phyloP scores from a whole-genome alignment of 2,113 vertebrate species.

The Nesogale talazaci region DNA sequence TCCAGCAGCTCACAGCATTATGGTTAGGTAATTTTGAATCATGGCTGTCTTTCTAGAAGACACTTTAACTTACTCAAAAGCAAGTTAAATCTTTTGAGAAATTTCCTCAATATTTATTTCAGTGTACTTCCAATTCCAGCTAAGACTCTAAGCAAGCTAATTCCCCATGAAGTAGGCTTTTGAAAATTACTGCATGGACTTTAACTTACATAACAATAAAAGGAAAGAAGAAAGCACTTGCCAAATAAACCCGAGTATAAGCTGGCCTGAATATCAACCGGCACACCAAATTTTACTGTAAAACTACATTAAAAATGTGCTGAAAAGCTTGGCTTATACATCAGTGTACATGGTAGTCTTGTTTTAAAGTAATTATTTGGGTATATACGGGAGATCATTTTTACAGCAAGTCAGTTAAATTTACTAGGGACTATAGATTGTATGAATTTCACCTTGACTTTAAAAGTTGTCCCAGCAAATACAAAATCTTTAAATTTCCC shows the following conservation, averaged over 20 bases:
- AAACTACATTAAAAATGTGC: no score
- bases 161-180: not conserved
- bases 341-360: not conserved
- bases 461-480: conserved; percentile 21
- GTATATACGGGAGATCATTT: conserved; percentile 44
- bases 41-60: conserved; percentile 46
- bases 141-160: not conserved
- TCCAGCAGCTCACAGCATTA: conserved; percentile 57
- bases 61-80: not conserved
- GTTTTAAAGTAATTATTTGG: conserved; percentile 51
- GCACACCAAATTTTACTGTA: no score
- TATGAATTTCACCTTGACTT: conserved; percentile 44
- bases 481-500: conserved; percentile 51
- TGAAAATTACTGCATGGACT: not conserved
- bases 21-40: not conserved
- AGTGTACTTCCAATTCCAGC: conserved; percentile 21
- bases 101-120: conserved; percentile 11
- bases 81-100: conserved; percentile 21
- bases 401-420: conserved; percentile 29
- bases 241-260: no score
- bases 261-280: no score
- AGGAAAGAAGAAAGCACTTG: no score
- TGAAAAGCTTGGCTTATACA: no score
- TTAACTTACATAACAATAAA: not conserved
- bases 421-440: not conserved